These are phyloP conservation scores for Poecile montanus DNA, from an alignment of 2,797 vertebrate genomes.

Conservation along the genomic window DNA sequence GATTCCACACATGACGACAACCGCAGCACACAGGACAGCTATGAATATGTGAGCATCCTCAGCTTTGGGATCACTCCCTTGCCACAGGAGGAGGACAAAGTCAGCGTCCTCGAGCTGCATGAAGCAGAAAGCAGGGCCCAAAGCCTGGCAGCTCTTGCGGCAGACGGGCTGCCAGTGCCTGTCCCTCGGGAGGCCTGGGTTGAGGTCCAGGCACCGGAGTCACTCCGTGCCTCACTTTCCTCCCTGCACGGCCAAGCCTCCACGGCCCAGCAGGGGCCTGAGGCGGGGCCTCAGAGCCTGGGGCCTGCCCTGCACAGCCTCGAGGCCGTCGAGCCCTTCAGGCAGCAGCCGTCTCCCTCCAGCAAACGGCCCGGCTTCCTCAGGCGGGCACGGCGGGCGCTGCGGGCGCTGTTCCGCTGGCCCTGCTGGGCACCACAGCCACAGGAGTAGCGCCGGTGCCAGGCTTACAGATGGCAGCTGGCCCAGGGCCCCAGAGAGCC, in stretches of 20 bases:
- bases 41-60: accelerated
- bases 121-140: too few relatives aligned
- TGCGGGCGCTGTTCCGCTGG: neutral
- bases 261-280: too few relatives aligned
- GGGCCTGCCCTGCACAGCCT: neutral
- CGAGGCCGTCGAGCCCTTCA: too few relatives aligned
- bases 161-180: too few relatives aligned
- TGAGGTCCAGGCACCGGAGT: neutral
- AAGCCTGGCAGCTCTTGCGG: too few relatives aligned
- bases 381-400: neutral
- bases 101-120: neutral
- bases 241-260: too few relatives aligned
- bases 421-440: neutral
- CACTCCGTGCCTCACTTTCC: neutral
- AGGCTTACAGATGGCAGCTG: neutral
- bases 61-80: neutral
- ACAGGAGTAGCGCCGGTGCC: neutral
- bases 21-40: too few relatives aligned
- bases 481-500: neutral
- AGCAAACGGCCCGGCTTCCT: neutral
- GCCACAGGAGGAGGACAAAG: accelerated
- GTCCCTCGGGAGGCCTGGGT: neutral
- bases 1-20: accelerated
- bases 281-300: neutral
- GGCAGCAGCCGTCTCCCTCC: too few relatives aligned